A percentile compares a stretch with the other conserved stretches of the same genome.
These are phyloP conservation scores for Chaetophractus vellerosus DNA, from an alignment of 2,797 vertebrate species.

Conservation along the genomic window DNA sequence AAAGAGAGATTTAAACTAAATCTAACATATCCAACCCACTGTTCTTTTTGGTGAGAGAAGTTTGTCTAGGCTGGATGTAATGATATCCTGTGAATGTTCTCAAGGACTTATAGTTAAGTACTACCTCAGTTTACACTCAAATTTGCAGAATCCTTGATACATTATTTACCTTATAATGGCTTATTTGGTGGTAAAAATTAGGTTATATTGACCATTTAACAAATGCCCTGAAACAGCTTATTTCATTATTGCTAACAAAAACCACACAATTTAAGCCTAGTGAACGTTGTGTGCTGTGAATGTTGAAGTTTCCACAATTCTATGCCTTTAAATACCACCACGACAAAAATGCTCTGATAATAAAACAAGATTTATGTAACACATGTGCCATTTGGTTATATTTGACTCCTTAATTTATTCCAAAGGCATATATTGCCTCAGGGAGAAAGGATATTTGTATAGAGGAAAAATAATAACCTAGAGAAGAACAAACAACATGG, in stretches of 20 bases:
- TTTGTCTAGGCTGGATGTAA: neutral
- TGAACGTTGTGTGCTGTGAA: constrained; percentile 40
- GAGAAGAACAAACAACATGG: constrained; percentile 63
- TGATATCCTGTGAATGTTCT: neutral
- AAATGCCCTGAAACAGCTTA: neutral
- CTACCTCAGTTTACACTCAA: neutral
- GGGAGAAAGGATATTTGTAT: constrained; percentile 59
- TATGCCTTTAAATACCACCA: constrained; percentile 14
- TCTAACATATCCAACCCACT: neutral
- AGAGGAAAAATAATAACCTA: constrained; percentile 62
- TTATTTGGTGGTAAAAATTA: constrained; percentile 59
- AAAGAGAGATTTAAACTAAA: neutral
- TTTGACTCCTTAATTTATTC: constrained; percentile 74
- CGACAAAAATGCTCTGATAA: constrained; percentile 47
- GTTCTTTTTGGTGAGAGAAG: neutral
- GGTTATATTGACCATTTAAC: neutral
- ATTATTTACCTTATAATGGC: constrained; percentile 1
- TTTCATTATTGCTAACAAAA: constrained; percentile 14
- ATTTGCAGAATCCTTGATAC: neutral
- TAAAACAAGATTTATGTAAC: constrained; percentile 70
- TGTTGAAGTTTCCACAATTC: neutral
- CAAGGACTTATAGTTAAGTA: neutral
- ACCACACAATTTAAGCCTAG: neutral
- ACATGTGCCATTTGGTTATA: constrained; percentile 25
- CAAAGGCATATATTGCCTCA: constrained; percentile 58